Conservation (phyloP, 2,888 invertebrate genomes). For the Eubasilissa splendida region DNA sequence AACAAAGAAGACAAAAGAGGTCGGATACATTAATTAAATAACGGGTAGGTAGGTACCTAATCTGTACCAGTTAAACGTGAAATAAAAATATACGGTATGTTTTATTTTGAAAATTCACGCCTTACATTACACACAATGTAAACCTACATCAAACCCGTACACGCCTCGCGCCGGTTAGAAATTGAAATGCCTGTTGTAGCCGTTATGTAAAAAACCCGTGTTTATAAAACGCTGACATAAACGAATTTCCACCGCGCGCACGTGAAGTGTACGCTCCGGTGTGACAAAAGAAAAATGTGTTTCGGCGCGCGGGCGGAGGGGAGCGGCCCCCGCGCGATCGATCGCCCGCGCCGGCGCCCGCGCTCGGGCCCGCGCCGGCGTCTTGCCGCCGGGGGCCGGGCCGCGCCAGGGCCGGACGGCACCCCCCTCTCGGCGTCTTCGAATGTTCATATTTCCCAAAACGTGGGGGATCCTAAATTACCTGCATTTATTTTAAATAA, state of each 20-base stretch:
- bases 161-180: not conserved
- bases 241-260: conserved; percentile 26
- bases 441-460: not conserved
- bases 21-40: no score
- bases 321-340: conserved; percentile 32
- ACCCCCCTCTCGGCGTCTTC: not conserved
- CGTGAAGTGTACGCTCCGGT: conserved; percentile 29
- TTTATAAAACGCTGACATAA: conserved; percentile 19
- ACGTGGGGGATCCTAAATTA: not conserved
- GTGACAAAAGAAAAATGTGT: conserved; percentile 38
- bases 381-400: conserved; percentile 39
- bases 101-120: no score
- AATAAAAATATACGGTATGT: no score
- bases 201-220: not conserved
- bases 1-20: no score
- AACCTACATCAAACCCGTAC: no score
- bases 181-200: not conserved
- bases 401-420: not conserved
- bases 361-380: conserved; percentile 38
- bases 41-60: no score
- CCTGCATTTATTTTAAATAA: no score
- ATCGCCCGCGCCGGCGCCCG: conserved; percentile 12
- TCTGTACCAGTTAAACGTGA: no score
- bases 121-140: no score
- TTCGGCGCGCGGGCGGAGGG: not conserved